These are phyloP conservation scores for Archilochus colubris DNA, from an alignment of 2,113 vertebrate genomes.

Conservation along the genomic window DNA sequence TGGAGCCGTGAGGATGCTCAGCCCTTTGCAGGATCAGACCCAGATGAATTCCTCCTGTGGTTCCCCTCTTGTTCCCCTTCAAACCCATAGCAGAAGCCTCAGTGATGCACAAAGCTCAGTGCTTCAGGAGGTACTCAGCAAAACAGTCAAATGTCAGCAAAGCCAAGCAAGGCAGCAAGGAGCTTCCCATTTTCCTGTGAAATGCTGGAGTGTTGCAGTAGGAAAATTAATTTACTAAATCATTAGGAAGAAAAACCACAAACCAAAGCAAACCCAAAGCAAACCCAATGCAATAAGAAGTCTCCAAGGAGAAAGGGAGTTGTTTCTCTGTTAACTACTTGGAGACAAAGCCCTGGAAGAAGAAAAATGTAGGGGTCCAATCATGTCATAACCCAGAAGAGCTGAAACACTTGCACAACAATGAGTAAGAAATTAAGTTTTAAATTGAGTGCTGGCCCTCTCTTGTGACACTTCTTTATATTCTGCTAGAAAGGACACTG, in stretches of 20 bases:
- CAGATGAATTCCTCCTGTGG: not conserved
- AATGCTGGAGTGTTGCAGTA: not conserved
- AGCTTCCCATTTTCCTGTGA: slow-evolving; percentile 5
- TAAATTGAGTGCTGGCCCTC: slow-evolving; percentile 40
- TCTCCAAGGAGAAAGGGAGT: slow-evolving; percentile 28
- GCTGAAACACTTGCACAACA: slow-evolving; percentile 2
- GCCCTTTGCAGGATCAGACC: slow-evolving; percentile 1
- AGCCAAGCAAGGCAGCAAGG: not conserved
- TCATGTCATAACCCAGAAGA: slow-evolving; percentile 55
- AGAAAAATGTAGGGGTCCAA: slow-evolving; percentile 60
- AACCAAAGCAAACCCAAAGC: not conserved
- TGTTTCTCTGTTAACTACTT: slow-evolving; percentile 31
- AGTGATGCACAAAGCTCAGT: slow-evolving; percentile 29
- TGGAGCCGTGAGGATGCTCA: slow-evolving; percentile 7
- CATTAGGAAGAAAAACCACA: slow-evolving; percentile 2
- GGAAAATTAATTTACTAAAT: slow-evolving; percentile 40
- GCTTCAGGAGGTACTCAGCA: slow-evolving; percentile 6
- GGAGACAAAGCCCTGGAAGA: slow-evolving; percentile 55
- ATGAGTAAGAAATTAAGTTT: slow-evolving; percentile 42
- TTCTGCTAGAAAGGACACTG: slow-evolving; percentile 37
- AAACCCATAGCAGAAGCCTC: slow-evolving; percentile 28
- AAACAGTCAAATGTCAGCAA: not conserved
- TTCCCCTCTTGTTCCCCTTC: not conserved
- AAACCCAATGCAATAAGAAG: not conserved
- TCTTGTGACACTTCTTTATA: slow-evolving; percentile 40